These are phyloP conservation scores for Leucopsar rothschildi DNA, from an alignment of 2,113 vertebrate genomes.

Conservation along the genomic window DNA sequence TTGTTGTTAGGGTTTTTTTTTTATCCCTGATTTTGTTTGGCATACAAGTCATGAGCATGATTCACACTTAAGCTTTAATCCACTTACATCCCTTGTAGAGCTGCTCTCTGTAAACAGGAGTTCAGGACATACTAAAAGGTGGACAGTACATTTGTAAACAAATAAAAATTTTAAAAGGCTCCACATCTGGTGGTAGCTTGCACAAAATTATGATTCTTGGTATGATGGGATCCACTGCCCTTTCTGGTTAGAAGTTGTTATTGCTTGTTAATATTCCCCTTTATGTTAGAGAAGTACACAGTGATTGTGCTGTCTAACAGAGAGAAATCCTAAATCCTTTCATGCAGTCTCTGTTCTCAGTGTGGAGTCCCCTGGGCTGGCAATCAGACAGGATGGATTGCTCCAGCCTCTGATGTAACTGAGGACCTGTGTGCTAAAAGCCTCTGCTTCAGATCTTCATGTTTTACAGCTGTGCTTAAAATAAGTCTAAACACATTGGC, in stretches of 20 bases:
- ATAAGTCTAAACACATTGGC: neutral
- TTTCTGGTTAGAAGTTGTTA: neutral
- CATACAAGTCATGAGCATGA: neutral
- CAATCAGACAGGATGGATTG: neutral
- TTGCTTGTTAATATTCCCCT: neutral
- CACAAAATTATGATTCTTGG: neutral
- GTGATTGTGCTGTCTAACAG: neutral
- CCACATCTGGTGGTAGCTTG: neutral
- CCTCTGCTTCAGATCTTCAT: neutral
- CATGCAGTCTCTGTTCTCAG: neutral
- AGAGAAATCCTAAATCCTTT: neutral
- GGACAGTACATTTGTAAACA: neutral
- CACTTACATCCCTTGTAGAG: neutral
- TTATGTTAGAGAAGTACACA: neutral
- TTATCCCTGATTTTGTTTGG: neutral
- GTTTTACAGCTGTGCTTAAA: neutral
- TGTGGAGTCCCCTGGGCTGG: neutral
- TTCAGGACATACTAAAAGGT: neutral
- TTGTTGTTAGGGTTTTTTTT: neutral
- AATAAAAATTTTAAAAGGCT: neutral
- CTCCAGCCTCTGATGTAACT: neutral
- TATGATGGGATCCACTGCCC: neutral
- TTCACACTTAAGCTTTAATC: constrained; percentile 3
- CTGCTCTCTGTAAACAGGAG: neutral
- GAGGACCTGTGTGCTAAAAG: neutral